Conservation (phyloP, 2,888 invertebrate genomes). For the Clivina fossor region DNA sequence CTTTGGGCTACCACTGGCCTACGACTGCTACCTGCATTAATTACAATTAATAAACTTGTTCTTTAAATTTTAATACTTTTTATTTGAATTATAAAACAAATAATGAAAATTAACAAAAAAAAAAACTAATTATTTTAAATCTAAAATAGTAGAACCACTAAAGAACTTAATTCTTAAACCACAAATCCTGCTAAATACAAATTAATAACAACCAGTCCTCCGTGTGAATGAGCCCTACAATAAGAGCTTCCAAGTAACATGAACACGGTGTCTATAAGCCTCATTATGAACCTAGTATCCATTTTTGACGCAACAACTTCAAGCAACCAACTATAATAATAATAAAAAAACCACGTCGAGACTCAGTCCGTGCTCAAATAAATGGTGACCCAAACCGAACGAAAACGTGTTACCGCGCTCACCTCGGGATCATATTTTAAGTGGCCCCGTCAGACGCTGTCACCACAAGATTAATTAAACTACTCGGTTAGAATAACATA, state of each 20-base stretch:
- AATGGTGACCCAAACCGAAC: slow-evolving; percentile 29
- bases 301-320: slow-evolving; percentile 14
- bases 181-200: too few species aligned
- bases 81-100: too few species aligned
- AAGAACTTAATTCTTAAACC: too few species aligned
- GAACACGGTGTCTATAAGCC: slow-evolving; percentile 20
- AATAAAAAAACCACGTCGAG: slow-evolving; percentile 19
- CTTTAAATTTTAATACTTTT: too few species aligned
- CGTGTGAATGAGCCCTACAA: too few species aligned
- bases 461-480: slow-evolving; percentile 33
- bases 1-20: too few species aligned
- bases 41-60: too few species aligned
- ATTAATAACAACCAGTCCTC: too few species aligned
- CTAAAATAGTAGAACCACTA: too few species aligned
- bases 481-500: slow-evolving; percentile 31
- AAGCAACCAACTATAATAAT: background rate
- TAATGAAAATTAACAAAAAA: too few species aligned
- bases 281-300: slow-evolving; percentile 24
- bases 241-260: slow-evolving; percentile 29
- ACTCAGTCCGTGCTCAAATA: slow-evolving; percentile 25
- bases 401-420: slow-evolving; percentile 24
- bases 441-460: slow-evolving; percentile 29
- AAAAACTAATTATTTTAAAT: too few species aligned
- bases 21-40: too few species aligned
- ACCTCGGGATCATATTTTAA: slow-evolving; percentile 32